These are phyloP conservation scores for Carduelis carduelis DNA, from an alignment of 2,797 vertebrate genomes.

Conservation along the genomic window DNA sequence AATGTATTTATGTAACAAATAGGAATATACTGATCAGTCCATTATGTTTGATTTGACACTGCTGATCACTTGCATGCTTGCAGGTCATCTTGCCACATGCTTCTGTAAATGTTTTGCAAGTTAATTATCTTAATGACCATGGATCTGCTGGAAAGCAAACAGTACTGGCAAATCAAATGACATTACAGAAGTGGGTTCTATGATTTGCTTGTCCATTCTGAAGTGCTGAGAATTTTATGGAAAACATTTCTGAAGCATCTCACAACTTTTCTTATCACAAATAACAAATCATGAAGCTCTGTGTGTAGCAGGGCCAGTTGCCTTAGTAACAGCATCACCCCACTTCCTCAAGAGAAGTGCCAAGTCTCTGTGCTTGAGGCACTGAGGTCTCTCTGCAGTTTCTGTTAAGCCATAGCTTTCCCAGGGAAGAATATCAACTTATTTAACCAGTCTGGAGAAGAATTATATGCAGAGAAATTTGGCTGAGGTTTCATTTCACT, in stretches of 20 bases:
- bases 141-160: not conserved
- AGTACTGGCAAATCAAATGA: not conserved
- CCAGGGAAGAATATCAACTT: not conserved
- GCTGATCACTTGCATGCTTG: not conserved
- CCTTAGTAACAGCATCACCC: not conserved
- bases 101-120: not conserved
- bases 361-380: not conserved
- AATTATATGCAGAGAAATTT: not conserved
- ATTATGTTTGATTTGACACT: not conserved
- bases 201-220: not conserved
- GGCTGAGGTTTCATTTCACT: not conserved
- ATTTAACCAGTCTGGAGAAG: not conserved
- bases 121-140: not conserved
- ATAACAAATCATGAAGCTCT: not conserved
- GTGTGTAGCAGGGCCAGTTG: not conserved
- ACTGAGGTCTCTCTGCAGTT: not conserved
- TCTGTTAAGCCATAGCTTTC: not conserved
- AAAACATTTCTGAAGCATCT: not conserved
- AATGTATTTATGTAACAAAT: not conserved
- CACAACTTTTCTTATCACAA: not conserved
- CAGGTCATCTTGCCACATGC: not conserved
- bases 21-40: not conserved
- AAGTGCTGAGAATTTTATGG: not conserved
- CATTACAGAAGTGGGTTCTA: not conserved
- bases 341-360: not conserved